Evolutionary conservation across 2,888 invertebrate genomes (phyloP).

Genomic region (Chloroclysta siterata): DNA sequence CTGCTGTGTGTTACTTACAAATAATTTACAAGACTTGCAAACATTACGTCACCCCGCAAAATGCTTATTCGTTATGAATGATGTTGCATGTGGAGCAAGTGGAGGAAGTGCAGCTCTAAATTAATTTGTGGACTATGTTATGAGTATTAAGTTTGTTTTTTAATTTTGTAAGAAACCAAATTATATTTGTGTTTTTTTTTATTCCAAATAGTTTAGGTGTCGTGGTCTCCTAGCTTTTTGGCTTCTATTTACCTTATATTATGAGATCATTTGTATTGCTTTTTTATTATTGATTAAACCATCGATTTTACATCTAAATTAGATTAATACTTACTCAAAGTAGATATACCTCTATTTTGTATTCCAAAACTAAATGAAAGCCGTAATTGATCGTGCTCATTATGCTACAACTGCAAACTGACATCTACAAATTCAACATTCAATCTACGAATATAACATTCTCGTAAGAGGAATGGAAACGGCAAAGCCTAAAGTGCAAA

Average conservation of each 20-base stretch:
- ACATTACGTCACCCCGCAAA: constrained; percentile 17
- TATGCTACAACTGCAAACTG: constrained; percentile 35
- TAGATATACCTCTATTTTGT: neutral
- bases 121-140: constrained; percentile 15
- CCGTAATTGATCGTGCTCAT: constrained; percentile 22
- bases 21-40: constrained; percentile 33
- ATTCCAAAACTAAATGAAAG: constrained; percentile 27
- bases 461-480: constrained; percentile 19
- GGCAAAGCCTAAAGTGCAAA: constrained; percentile 27
- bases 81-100: constrained; percentile 12
- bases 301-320: too few species aligned
- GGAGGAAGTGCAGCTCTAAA: constrained; percentile 20
- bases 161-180: neutral
- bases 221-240: too few species aligned
- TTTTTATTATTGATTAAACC: too few species aligned
- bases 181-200: too few species aligned
- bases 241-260: too few species aligned
- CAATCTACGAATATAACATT: constrained; percentile 34
- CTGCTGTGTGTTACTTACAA: constrained; percentile 29
- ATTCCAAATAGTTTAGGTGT: too few species aligned
- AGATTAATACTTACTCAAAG: neutral
- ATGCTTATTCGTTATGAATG: constrained; percentile 22
- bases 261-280: too few species aligned
- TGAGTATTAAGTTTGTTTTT: neutral
- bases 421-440: constrained; percentile 9